Conservation (phyloP, 2,113 vertebrate genomes). For the Paradoxurus hermaphroditus region DNA sequence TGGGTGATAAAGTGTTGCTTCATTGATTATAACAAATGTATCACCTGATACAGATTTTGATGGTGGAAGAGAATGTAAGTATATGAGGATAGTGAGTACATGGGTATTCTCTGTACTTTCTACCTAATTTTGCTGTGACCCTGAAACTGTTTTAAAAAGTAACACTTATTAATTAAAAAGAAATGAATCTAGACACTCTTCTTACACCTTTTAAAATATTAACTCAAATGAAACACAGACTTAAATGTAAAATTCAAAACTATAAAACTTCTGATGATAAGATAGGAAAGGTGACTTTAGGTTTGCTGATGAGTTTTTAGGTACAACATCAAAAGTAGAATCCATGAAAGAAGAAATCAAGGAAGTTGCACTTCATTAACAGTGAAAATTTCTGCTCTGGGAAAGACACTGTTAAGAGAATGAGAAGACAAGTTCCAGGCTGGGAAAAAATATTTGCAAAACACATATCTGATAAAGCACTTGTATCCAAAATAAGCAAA, state of each 20-base stretch:
- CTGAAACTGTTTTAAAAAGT: not conserved
- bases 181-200: not conserved
- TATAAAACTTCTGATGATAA: not conserved
- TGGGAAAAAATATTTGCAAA: not conserved
- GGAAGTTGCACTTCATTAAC: not conserved
- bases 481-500: not conserved
- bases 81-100: not conserved
- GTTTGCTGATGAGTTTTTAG: not conserved
- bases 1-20: not conserved
- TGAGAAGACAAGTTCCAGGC: not conserved
- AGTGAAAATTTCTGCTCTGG: not conserved
- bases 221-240: not conserved
- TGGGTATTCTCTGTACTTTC: not conserved
- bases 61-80: not conserved
- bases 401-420: not conserved
- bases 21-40: not conserved
- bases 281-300: not conserved
- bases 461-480: not conserved
- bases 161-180: not conserved
- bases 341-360: not conserved
- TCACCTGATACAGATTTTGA: not conserved
- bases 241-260: constrained; percentile 3
- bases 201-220: not conserved
- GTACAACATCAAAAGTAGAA: not conserved
- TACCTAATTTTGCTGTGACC: not conserved